Conservation (phyloP, 2,888 invertebrate genomes). For the Dolichopus griseipennis region DNA sequence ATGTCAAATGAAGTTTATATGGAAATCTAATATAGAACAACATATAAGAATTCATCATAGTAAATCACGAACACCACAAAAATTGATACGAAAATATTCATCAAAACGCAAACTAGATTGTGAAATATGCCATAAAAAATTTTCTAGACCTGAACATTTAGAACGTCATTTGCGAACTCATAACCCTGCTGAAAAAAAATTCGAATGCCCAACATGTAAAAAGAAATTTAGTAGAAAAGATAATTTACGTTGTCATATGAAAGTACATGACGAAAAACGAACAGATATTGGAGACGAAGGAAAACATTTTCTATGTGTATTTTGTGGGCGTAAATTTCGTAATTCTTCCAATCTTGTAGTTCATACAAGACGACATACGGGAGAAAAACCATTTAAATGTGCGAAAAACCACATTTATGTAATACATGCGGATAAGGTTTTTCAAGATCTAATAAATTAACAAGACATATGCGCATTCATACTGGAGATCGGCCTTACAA, state of each 20-base stretch:
- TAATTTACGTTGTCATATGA: conserved; percentile 51
- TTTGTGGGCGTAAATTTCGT: conserved; percentile 53
- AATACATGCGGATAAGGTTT: conserved; percentile 44
- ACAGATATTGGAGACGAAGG: not conserved
- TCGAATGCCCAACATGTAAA: conserved; percentile 49
- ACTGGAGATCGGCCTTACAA: conserved; percentile 52
- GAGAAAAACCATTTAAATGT: conserved; percentile 56
- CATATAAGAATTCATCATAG: conserved; percentile 30
- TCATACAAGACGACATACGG: conserved; percentile 59
- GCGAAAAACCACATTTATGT: conserved; percentile 51
- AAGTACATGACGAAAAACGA: conserved; percentile 45
- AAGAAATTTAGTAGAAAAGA: conserved; percentile 53
- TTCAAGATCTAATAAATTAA: conserved; percentile 53
- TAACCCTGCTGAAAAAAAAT: conserved; percentile 47
- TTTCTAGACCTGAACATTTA: conserved; percentile 55
- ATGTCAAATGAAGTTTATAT: conserved; percentile 39
- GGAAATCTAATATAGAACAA: conserved; percentile 30
- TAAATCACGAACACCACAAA: conserved; percentile 12
- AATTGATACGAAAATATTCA: conserved; percentile 1
- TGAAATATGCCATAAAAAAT: conserved; percentile 54
- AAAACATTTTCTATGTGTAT: conserved; percentile 47
- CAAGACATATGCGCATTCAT: conserved; percentile 53
- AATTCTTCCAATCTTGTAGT: conserved; percentile 55
- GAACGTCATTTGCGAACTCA: conserved; percentile 58
- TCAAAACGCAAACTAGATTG: conserved; percentile 47